Conservation (phyloP, 2,888 invertebrate species). For the Nemoura dubitans region DNA sequence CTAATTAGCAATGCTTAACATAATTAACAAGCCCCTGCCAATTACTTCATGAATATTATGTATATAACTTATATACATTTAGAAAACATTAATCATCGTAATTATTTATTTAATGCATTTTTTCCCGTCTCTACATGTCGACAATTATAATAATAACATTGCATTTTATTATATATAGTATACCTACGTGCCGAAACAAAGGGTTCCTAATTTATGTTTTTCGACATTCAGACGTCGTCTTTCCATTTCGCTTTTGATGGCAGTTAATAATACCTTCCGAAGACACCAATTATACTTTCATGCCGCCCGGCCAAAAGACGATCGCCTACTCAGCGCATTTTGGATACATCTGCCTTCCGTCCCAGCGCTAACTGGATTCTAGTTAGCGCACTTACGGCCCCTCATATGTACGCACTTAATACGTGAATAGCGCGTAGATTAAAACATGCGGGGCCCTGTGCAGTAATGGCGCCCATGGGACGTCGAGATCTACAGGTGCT, state of each 20-base stretch:
- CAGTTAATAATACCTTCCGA: slow-evolving; percentile 15
- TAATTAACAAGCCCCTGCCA: not conserved
- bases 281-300: not conserved
- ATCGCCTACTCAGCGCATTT: too few species aligned
- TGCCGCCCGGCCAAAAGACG: too few species aligned
- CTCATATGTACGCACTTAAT: not conserved
- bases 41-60: slow-evolving; percentile 1
- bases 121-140: not conserved
- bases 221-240: not conserved
- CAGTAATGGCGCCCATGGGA: not conserved
- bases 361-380: too few species aligned
- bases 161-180: not conserved
- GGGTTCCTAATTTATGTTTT: slow-evolving; percentile 7
- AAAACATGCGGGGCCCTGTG: not conserved
- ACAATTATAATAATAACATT: slow-evolving; percentile 29
- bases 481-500: not conserved
- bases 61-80: not conserved
- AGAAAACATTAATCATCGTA: not conserved
- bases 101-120: slow-evolving; percentile 21
- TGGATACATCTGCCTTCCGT: too few species aligned
- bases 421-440: too few species aligned
- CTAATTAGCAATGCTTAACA: not conserved
- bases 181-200: too few species aligned
- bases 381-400: too few species aligned
- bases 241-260: slow-evolving; percentile 7